phyloP scores from a whole-genome alignment of 2,113 vertebrate genomes.

The Raja brachyura region DNA sequence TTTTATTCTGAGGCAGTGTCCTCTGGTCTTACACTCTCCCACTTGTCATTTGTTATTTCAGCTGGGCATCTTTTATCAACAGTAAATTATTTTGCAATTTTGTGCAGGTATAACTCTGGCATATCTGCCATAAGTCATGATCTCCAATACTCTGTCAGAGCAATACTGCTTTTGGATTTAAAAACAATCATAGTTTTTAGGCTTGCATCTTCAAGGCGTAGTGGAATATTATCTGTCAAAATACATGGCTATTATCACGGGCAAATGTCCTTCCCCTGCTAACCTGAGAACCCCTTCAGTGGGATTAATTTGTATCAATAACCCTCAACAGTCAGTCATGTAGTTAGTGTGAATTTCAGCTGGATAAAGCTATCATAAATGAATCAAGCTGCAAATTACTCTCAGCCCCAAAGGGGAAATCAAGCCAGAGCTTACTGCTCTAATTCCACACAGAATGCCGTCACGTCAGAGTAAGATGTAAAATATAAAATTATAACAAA shows the following conservation, averaged over 20 bases:
- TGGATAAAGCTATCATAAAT: background rate
- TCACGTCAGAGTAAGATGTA: background rate
- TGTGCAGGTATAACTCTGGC: background rate
- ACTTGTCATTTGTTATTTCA: background rate
- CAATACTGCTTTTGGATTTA: background rate
- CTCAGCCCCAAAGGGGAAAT: background rate
- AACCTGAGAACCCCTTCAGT: background rate
- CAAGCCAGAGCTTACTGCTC: background rate
- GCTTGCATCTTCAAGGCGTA: too few relatives aligned
- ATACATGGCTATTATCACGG: background rate
- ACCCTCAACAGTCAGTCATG: background rate
- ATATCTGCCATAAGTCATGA: background rate
- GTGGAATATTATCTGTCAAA: background rate
- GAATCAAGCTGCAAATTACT: conserved; percentile 25
- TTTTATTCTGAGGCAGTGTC: too few relatives aligned
- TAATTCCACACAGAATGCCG: background rate
- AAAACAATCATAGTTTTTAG: background rate
- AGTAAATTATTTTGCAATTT: background rate
- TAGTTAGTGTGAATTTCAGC: background rate
- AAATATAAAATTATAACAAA: background rate
- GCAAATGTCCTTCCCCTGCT: background rate
- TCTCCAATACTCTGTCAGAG: background rate
- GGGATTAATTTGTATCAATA: background rate
- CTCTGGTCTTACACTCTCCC: too few relatives aligned
- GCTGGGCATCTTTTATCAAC: background rate